These are phyloP conservation scores for Brachypalpus laphriformis DNA, from an alignment of 2,888 invertebrate genomes.

Conservation along the genomic window DNA sequence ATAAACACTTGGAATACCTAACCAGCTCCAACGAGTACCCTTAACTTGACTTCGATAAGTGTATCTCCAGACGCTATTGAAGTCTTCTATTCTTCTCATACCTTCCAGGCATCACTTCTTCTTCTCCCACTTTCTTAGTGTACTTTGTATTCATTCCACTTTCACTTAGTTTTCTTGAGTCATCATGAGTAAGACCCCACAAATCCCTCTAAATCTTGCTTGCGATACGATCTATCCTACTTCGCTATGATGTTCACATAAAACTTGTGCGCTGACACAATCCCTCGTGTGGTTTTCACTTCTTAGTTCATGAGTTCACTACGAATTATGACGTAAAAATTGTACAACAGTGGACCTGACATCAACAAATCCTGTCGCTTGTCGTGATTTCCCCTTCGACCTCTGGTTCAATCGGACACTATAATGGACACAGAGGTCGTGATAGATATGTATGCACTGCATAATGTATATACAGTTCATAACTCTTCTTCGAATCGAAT, in stretches of 20 bases:
- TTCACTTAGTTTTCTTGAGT: background rate
- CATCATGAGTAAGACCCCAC: background rate
- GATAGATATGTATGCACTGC: slow-evolving; percentile 37
- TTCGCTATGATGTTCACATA: background rate
- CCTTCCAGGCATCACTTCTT: background rate
- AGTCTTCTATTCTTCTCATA: background rate
- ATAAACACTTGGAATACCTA: background rate
- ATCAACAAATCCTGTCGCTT: slow-evolving; percentile 3
- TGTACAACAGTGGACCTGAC: background rate
- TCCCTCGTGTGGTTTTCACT: slow-evolving; percentile 27
- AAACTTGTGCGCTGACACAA: slow-evolving; percentile 1
- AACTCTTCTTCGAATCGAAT: slow-evolving; percentile 34
- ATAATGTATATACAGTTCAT: slow-evolving; percentile 13
- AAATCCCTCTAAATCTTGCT: background rate
- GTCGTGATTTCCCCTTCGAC: slow-evolving; percentile 12
- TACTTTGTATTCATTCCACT: background rate
- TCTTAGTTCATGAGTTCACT: slow-evolving; percentile 49
- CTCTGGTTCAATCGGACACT: slow-evolving; percentile 23
- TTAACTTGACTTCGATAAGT: background rate
- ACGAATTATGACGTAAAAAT: slow-evolving; percentile 51
- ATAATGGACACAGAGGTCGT: slow-evolving; percentile 46
- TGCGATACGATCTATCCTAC: background rate
- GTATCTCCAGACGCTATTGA: background rate
- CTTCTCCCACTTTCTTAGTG: background rate
- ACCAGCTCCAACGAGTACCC: background rate